phyloP scores from a whole-genome alignment of 2,113 vertebrate species.

The zebrafish (Danio rerio) region DNA sequence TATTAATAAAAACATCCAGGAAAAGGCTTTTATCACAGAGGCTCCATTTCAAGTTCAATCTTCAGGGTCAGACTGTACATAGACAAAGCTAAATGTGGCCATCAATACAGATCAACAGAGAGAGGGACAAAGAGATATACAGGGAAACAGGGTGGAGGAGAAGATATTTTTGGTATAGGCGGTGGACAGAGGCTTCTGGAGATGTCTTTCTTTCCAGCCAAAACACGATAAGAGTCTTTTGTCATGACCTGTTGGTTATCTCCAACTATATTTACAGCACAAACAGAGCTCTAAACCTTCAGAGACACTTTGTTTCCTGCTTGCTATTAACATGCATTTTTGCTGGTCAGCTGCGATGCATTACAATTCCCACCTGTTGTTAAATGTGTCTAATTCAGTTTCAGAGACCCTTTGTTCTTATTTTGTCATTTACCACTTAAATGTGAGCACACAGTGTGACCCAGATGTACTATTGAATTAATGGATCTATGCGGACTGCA shows the following conservation, averaged over 20 bases:
- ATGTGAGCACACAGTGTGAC: too few species aligned
- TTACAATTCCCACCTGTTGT: too few species aligned
- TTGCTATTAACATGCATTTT: too few species aligned
- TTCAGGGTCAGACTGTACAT: conserved; percentile 19
- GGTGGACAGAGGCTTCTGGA: conserved; percentile 1
- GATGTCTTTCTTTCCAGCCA: conserved; percentile 11
- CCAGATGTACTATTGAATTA: too few species aligned
- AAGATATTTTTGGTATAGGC: background rate
- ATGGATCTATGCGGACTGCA: too few species aligned
- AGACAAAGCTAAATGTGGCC: conserved; percentile 30
- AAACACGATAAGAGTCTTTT: conserved; percentile 36
- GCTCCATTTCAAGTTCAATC: background rate
- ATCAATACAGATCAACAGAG: conserved; percentile 12
- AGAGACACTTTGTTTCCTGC: background rate
- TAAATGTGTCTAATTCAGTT: too few species aligned
- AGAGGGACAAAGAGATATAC: background rate
- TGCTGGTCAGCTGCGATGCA: too few species aligned
- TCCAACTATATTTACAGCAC: background rate
- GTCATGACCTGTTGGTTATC: conserved; percentile 24
- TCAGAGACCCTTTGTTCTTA: too few species aligned
- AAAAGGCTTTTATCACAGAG: conserved; percentile 22
- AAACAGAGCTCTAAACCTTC: background rate
- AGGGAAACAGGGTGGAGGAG: background rate
- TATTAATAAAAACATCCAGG: conserved; percentile 18
- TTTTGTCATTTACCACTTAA: too few species aligned